phyloP scores from a whole-genome alignment of 2,888 invertebrate genomes.

The Sinhomidia bicolor region DNA sequence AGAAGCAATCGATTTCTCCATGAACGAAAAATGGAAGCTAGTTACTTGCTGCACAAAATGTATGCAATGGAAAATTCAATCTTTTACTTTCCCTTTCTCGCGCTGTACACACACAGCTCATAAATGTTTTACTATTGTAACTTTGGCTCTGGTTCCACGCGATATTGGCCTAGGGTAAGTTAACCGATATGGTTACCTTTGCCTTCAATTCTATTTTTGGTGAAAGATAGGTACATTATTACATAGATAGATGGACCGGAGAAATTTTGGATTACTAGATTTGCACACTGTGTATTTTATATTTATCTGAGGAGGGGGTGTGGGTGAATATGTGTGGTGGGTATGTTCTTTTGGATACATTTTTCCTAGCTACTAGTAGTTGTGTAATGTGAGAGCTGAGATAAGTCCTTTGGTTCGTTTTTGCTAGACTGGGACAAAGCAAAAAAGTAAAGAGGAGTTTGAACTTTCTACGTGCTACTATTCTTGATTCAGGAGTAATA shows the following conservation, averaged over 20 bases:
- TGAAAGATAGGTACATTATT: background rate
- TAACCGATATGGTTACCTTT: background rate
- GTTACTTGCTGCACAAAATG: constrained; percentile 37
- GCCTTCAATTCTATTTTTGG: background rate
- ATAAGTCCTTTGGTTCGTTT: background rate
- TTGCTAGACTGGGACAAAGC: background rate
- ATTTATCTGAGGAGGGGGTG: background rate
- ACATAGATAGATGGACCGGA: background rate
- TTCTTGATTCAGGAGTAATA: background rate
- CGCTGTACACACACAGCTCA: background rate
- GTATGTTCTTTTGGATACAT: background rate
- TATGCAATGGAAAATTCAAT: constrained; percentile 63
- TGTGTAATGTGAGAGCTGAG: constrained; percentile 4
- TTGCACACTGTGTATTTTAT: background rate
- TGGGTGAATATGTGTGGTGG: background rate
- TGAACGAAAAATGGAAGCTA: constrained; percentile 58
- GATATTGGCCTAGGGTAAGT: background rate
- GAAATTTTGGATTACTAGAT: too few relatives aligned
- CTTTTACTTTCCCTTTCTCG: constrained; percentile 56
- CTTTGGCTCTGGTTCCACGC: too few relatives aligned
- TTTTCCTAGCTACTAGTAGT: background rate
- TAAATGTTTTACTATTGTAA: background rate
- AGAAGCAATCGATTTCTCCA: constrained; percentile 62
- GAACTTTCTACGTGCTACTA: background rate
- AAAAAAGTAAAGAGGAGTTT: background rate